A percentile compares a stretch with the other conserved stretches of the same genome.
phyloP scores from a whole-genome alignment of 1,140 invertebrate genomes.

The Carposina sasakii region DNA sequence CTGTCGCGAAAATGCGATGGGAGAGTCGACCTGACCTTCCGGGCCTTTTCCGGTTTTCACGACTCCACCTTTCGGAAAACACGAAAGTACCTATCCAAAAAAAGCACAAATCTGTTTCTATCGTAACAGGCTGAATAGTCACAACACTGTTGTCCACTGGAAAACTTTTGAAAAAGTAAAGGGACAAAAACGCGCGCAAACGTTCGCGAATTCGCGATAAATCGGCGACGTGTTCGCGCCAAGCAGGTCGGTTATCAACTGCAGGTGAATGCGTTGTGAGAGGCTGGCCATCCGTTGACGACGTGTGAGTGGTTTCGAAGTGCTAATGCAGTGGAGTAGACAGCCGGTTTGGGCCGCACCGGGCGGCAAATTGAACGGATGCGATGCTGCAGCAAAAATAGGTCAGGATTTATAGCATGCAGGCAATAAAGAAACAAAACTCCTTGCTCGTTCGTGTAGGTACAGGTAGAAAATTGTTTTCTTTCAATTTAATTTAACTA shows the following conservation, averaged over 20 bases:
- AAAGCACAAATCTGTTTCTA: constrained; percentile 15
- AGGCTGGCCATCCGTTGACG: constrained; percentile 36
- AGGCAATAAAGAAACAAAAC: too few species aligned
- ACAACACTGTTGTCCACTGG: constrained; percentile 12
- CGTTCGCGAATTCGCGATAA: constrained; percentile 11
- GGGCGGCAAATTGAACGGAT: too few species aligned
- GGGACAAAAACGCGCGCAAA: constrained; percentile 18
- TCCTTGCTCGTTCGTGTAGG: too few species aligned
- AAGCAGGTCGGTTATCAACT: constrained; percentile 59
- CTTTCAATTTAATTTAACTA: too few species aligned
- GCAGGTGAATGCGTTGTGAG: constrained; percentile 35
- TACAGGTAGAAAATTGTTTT: too few species aligned
- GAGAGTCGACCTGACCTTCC: constrained; percentile 48
- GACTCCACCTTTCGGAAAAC: constrained; percentile 29
- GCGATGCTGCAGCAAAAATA: too few species aligned
- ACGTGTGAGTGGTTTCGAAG: constrained; percentile 28
- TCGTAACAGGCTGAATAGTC: constrained; percentile 22
- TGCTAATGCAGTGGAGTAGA: constrained; percentile 6
- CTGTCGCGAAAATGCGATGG: constrained; percentile 45
- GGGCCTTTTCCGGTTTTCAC: constrained; percentile 48
- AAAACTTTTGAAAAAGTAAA: not conserved
- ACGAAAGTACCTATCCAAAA: constrained; percentile 22
- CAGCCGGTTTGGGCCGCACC: too few species aligned
- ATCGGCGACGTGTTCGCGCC: constrained; percentile 30
- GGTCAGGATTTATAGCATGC: too few species aligned